phyloP scores from a whole-genome alignment of 2,113 vertebrate genomes.

The Damaliscus lunatus region DNA sequence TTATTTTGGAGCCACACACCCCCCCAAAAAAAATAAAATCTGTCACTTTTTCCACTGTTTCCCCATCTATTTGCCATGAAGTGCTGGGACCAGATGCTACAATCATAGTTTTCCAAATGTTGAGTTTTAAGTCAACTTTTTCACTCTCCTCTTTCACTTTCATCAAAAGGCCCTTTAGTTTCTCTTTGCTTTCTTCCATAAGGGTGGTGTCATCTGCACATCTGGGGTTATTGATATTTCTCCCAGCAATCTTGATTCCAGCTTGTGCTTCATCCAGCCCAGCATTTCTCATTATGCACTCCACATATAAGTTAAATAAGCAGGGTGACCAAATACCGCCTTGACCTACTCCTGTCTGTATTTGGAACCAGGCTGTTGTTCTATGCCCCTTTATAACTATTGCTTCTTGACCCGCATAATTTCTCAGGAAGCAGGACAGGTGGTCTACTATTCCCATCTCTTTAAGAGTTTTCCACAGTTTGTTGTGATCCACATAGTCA shows the following conservation, averaged over 20 bases:
- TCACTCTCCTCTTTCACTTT: neutral
- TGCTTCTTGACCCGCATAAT: neutral
- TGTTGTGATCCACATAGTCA: neutral
- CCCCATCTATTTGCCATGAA: neutral
- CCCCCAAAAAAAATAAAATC: neutral
- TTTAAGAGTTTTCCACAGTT: neutral
- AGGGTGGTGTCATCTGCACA: neutral
- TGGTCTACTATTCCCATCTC: neutral
- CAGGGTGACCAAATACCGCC: neutral
- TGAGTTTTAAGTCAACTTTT: neutral
- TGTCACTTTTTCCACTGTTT: neutral
- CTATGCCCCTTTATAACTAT: neutral
- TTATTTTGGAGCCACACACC: neutral
- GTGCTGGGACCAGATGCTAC: neutral
- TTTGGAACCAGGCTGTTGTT: neutral
- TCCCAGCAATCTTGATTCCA: neutral
- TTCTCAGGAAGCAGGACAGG: neutral
- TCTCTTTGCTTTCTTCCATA: neutral
- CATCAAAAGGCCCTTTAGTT: neutral
- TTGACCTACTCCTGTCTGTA: fast-evolving
- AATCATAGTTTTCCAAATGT: neutral
- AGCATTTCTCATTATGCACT: neutral
- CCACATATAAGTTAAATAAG: neutral
- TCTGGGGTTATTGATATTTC: neutral
- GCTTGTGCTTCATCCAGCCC: neutral